phyloP scores from a whole-genome alignment of 1,140 invertebrate species.

The Leucophenga varia region DNA sequence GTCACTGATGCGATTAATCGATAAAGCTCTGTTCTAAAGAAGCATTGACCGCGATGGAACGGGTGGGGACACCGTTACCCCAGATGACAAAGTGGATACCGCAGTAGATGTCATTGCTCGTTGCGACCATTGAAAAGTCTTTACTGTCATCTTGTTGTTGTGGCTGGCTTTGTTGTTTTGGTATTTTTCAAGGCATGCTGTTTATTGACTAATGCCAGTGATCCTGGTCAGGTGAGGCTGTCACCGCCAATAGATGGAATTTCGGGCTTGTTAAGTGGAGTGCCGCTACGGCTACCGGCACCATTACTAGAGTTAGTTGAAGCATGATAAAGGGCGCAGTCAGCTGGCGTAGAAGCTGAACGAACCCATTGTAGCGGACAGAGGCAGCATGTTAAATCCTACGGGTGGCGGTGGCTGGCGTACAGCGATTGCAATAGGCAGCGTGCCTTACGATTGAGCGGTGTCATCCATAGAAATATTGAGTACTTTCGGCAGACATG shows the following conservation, averaged over 20 bases:
- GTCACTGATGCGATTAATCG: too few relatives aligned
- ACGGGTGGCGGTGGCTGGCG: slow-evolving; percentile 22
- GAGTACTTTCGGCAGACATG: slow-evolving; percentile 32
- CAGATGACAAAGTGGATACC: background rate
- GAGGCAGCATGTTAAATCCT: slow-evolving; percentile 31
- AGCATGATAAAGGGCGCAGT: slow-evolving; percentile 1
- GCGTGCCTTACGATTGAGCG: slow-evolving; percentile 35
- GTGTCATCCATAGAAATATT: slow-evolving; percentile 44
- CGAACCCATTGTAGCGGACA: slow-evolving; percentile 31
- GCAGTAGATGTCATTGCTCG: background rate
- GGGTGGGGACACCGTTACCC: too few relatives aligned
- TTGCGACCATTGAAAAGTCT: background rate
- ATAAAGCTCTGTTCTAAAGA: too few relatives aligned
- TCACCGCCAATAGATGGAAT: slow-evolving; percentile 40
- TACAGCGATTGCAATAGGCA: slow-evolving; percentile 35
- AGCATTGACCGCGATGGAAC: too few relatives aligned
- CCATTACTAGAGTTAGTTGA: background rate
- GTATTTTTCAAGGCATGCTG: background rate
- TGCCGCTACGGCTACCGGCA: slow-evolving; percentile 22
- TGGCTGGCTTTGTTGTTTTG: background rate
- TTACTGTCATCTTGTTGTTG: background rate
- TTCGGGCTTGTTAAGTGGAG: slow-evolving; percentile 28
- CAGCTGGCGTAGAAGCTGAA: too few relatives aligned
- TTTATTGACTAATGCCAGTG: background rate
- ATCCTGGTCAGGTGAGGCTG: slow-evolving; percentile 22